A percentile compares a stretch with the other conserved stretches of the same genome.
phyloP scores from a whole-genome alignment of 2,113 vertebrate genomes.

The Oceanodroma tethys region DNA sequence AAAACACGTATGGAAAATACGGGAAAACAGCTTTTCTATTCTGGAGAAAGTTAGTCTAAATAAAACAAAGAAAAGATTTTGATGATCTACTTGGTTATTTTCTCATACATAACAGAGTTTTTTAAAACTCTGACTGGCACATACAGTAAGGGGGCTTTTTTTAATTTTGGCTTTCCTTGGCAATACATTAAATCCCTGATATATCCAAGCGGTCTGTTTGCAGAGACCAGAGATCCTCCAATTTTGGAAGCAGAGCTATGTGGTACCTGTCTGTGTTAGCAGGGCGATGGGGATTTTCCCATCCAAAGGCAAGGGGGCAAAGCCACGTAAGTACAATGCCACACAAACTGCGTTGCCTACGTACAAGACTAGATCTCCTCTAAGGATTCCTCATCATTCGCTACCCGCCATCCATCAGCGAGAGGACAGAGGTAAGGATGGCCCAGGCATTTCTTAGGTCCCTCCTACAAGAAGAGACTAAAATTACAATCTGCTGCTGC shows the following conservation, averaged over 20 bases:
- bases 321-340: background rate
- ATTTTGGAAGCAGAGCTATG: background rate
- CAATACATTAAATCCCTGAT: background rate
- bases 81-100: background rate
- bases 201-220: background rate
- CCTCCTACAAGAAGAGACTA: background rate
- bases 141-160: background rate
- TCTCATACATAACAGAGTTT: background rate
- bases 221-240: background rate
- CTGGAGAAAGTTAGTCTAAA: background rate
- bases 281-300: background rate
- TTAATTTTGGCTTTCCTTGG: background rate
- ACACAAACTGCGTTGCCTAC: background rate
- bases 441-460: background rate
- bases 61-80: background rate
- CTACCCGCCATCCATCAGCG: rapidly evolving
- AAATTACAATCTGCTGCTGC: background rate
- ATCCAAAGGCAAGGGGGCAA: background rate
- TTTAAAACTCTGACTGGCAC: background rate
- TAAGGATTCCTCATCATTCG: background rate
- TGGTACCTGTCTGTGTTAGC: too few species aligned
- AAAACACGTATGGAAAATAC: conserved; percentile 25
- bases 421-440: background rate
- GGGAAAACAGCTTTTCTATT: background rate
- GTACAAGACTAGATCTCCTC: rapidly evolving